Base-by-base conservation (phyloP, 2,113 vertebrate genomes). In the Casuarius casuarius region DNA sequence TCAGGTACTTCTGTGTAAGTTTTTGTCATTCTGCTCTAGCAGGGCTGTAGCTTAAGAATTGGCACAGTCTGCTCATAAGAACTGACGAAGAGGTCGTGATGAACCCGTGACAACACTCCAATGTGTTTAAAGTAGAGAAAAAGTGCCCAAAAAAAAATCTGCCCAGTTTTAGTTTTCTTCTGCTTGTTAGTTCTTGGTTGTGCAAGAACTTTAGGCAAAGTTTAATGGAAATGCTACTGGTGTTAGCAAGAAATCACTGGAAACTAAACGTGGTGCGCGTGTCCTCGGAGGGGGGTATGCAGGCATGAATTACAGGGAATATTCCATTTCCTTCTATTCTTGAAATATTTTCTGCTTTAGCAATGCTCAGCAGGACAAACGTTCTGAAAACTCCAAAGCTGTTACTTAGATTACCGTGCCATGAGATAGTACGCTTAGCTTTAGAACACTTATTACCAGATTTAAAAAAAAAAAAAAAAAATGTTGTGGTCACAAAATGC, bases 361-460 rank as follows among this genome's bases (percentile, higher is more conserved):
- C 29, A 54, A 54, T 54, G 52, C 26, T 12, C 52, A 54, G 25
- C 26, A 28, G 52, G 52, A 54, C 25, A 54, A 54, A 28, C 7
- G 52, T 9, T 28, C 6, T 54, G 52, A 54, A 54, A 54, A 54
- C 52, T 28, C 52, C 28, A 28, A 54, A 28, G 52, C 12, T 54
- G 52, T 15, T 54, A 28, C 52, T 54, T 28, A 28, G 49, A 22
- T 52, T 23, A 52, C 12, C 8, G 51, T 52, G 12, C 23, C 58
- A 1, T 2, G 2, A 4, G 0, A 7, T 17, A 28, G 11, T n/a
- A 38, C 2, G 5, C 26, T 28, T 2, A 1, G 25, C 8, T 40
- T 59, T 54, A 58, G 23, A 70, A 4, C 3, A 0, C 1, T 29
- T 21, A 14, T 7, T 9, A 13, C 12, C 68, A 35, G 29, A 19